phyloP scores from a whole-genome alignment of 2,797 vertebrate genomes.

The Peromyscus nudipes region DNA sequence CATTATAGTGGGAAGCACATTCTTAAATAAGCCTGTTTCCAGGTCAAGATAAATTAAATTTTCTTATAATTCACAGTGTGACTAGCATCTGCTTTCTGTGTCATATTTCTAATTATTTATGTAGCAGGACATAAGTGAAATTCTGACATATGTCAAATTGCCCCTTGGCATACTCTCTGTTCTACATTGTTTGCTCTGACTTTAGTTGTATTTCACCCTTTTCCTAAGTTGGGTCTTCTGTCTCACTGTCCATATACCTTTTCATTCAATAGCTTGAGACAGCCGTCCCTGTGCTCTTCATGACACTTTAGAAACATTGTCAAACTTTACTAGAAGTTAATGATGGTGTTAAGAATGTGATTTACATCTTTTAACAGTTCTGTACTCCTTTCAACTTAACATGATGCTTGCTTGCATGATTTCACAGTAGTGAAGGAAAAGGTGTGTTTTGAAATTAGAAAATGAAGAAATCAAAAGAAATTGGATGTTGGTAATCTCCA shows the following conservation, averaged over 20 bases:
- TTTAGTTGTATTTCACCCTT: not conserved
- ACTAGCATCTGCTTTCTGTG: not conserved
- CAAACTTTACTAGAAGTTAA: conserved; percentile 1
- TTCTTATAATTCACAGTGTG: not conserved
- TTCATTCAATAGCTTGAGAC: not conserved
- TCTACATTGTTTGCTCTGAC: not conserved
- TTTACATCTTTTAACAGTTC: not conserved
- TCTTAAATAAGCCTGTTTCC: conserved; percentile 4
- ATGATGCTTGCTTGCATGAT: not conserved
- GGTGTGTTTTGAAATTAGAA: conserved; percentile 67
- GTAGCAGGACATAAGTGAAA: not conserved
- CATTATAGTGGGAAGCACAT: too few relatives aligned
- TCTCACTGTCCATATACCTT: not conserved
- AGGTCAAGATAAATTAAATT: not conserved
- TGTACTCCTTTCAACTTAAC: not conserved
- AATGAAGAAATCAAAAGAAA: conserved; percentile 74
- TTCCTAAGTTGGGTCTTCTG: not conserved
- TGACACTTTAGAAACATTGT: not conserved
- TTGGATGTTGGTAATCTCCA: conserved; percentile 55
- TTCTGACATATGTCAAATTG: not conserved
- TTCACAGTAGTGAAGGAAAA: conserved; percentile 13
- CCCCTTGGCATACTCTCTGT: not conserved
- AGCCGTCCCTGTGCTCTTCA: not conserved
- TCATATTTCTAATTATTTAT: conserved; percentile 47
- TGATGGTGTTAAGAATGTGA: conserved; percentile 1